phyloP scores from a whole-genome alignment of 1,140 invertebrate species.

The Drosophila dunni region DNA sequence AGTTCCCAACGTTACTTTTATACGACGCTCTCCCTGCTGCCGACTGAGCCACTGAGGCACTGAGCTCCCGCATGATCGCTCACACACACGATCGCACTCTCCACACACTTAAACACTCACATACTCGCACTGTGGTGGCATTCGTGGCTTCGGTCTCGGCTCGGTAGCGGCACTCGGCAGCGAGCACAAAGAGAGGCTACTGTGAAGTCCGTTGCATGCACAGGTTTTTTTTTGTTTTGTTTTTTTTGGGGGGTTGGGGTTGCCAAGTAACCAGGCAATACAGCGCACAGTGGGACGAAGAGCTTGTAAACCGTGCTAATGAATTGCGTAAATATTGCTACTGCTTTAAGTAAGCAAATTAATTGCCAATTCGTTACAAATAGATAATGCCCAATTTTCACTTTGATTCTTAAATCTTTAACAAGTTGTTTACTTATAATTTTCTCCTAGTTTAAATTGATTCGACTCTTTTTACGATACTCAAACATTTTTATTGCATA shows the following conservation, averaged over 20 bases:
- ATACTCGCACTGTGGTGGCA: slow-evolving; percentile 39
- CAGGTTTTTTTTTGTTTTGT: slow-evolving; percentile 15
- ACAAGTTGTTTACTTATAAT: neutral
- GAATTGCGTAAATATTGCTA: slow-evolving; percentile 11
- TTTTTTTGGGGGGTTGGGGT: slow-evolving; percentile 35
- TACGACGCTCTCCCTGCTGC: slow-evolving; percentile 64
- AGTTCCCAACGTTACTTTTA: slow-evolving; percentile 79
- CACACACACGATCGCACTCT: slow-evolving; percentile 25
- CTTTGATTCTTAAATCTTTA: neutral
- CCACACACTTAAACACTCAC: slow-evolving; percentile 8
- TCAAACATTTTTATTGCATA: neutral
- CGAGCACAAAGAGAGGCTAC: slow-evolving; percentile 80
- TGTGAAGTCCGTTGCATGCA: slow-evolving; percentile 60
- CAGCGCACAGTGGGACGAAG: slow-evolving; percentile 46
- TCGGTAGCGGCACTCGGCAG: slow-evolving; percentile 69
- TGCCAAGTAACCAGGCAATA: slow-evolving; percentile 23
- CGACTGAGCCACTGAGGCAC: slow-evolving; percentile 29
- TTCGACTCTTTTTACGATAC: neutral
- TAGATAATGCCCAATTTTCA: neutral
- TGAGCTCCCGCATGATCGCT: slow-evolving; percentile 75
- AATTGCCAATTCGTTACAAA: neutral
- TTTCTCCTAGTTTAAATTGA: neutral
- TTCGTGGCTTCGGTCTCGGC: slow-evolving; percentile 60
- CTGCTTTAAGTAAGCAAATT: neutral
- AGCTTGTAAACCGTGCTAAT: slow-evolving; percentile 7